These are phyloP conservation scores for Colistium nudipinnis DNA, from an alignment of 2,113 vertebrate genomes.

Conservation along the genomic window DNA sequence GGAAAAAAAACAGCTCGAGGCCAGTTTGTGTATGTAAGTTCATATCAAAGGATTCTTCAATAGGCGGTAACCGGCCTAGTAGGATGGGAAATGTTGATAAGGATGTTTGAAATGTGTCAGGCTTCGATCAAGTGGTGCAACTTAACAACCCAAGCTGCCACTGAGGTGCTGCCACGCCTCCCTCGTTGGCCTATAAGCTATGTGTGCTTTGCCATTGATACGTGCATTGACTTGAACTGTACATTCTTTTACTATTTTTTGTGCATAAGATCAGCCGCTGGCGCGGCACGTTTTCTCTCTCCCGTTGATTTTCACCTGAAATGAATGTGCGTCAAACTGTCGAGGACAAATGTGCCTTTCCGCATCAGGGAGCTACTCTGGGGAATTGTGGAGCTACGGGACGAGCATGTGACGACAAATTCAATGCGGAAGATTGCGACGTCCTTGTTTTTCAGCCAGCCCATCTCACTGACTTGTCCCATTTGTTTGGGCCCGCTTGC, in stretches of 20 bases:
- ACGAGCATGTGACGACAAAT: no score
- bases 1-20: not conserved
- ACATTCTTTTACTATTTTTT: not conserved
- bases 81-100: not conserved
- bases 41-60: not conserved
- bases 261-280: not conserved
- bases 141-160: not conserved
- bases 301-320: not conserved
- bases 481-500: not conserved
- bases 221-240: not conserved
- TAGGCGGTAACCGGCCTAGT: not conserved
- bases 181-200: not conserved
- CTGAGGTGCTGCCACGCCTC: not conserved
- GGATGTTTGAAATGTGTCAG: not conserved
- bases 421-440: not conserved
- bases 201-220: not conserved
- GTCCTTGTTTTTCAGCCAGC: not conserved
- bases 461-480: not conserved
- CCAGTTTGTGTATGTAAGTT: not conserved
- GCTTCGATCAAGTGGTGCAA: not conserved
- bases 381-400: no score
- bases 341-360: no score
- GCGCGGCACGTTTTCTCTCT: not conserved
- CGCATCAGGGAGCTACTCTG: no score
- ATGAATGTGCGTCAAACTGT: not conserved